Conservation (phyloP, 2,797 vertebrate genomes). For the Takifugu ocellatus region DNA sequence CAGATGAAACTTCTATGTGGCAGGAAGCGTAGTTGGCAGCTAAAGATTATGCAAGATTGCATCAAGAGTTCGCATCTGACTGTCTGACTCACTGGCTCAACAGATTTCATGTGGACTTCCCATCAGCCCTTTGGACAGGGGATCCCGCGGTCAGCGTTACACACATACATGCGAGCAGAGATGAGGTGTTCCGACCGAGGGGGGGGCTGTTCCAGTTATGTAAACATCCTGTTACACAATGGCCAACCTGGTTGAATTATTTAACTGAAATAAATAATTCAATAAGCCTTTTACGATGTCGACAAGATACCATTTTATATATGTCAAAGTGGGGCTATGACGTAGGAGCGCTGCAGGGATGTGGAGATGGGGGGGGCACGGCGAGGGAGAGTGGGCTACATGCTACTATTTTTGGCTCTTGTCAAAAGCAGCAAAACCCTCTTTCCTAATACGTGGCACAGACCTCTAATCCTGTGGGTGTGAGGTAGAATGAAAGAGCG, state of each 20-base stretch:
- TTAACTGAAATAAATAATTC: slow-evolving; percentile 63
- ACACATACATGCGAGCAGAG: slow-evolving; percentile 40
- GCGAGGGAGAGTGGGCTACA: slow-evolving; percentile 58
- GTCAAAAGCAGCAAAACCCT: slow-evolving; percentile 71
- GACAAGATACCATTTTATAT: slow-evolving; percentile 39
- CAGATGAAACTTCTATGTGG: slow-evolving; percentile 7
- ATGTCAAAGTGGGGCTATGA: slow-evolving; percentile 44
- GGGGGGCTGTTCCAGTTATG: slow-evolving; percentile 52
- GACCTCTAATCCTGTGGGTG: slow-evolving; percentile 73
- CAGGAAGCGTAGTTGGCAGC: not conserved
- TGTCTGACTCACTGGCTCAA: slow-evolving; percentile 43
- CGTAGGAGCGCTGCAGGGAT: slow-evolving; percentile 39
- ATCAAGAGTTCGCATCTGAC: slow-evolving; percentile 20
- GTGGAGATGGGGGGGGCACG: slow-evolving; percentile 33
- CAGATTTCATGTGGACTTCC: slow-evolving; percentile 33
- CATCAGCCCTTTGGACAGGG: slow-evolving; percentile 31
- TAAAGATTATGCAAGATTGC: slow-evolving; percentile 7
- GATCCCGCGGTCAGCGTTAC: slow-evolving; percentile 33
- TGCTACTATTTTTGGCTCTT: slow-evolving; percentile 73
- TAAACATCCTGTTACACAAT: slow-evolving; percentile 67
- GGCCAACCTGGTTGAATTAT: slow-evolving; percentile 60
- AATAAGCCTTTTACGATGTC: slow-evolving; percentile 39
- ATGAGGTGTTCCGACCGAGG: slow-evolving; percentile 40
- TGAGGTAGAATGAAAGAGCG: slow-evolving; percentile 68
- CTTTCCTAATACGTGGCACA: slow-evolving; percentile 65